These are phyloP conservation scores for Drosophila arizonae DNA, from an alignment of 1,140 invertebrate genomes.

Conservation along the genomic window DNA sequence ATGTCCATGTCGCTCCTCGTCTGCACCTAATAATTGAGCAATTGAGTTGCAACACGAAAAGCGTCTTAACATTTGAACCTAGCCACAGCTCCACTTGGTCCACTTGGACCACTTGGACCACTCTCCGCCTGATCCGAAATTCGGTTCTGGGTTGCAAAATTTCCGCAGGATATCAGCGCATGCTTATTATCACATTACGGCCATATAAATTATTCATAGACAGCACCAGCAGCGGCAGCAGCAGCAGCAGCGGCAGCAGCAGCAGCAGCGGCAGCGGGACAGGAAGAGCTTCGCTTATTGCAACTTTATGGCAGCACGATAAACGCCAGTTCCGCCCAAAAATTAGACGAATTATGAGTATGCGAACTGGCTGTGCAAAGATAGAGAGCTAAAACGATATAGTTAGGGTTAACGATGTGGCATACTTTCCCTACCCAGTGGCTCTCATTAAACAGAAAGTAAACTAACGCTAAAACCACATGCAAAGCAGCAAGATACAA, in stretches of 20 bases:
- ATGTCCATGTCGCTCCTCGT: background rate
- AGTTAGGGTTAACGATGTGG: constrained; percentile 10
- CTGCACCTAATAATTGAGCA: constrained; percentile 77
- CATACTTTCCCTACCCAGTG: constrained; percentile 11
- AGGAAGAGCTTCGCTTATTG: constrained; percentile 46
- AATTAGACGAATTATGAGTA: constrained; percentile 40
- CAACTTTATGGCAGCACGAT: constrained; percentile 49
- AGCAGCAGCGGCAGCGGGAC: background rate
- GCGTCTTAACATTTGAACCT: constrained; percentile 79
- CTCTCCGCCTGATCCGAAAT: background rate
- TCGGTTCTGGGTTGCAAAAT: constrained; percentile 45
- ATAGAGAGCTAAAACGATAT: constrained; percentile 21
- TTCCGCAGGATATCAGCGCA: constrained; percentile 79
- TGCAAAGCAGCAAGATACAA: too few species aligned
- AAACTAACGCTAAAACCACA: too few species aligned
- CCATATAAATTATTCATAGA: constrained; percentile 75
- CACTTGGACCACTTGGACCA: background rate
- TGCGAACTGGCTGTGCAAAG: constrained; percentile 32
- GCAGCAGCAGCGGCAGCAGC: constrained; percentile 6
- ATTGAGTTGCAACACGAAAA: constrained; percentile 79
- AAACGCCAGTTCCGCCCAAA: constrained; percentile 58
- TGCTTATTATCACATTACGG: constrained; percentile 79
- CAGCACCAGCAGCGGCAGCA: background rate
- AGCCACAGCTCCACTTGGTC: constrained; percentile 15
- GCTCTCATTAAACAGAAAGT: too few species aligned